Evolutionary conservation across 1,140 invertebrate genomes (phyloP).

Genomic region (Melanaphis sacchari): DNA sequence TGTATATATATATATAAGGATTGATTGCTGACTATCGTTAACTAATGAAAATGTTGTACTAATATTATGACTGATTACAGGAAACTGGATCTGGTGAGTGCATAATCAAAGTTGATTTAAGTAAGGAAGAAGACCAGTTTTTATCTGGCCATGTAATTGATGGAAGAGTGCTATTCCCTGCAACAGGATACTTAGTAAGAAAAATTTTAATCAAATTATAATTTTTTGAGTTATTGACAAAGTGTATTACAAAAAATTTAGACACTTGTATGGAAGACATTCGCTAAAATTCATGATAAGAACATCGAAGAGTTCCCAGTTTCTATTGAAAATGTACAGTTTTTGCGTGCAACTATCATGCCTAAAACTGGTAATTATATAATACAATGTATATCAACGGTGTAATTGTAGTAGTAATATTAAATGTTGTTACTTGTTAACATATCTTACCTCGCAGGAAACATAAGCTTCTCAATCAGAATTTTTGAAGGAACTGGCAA

Average conservation of each 20-base stretch:
- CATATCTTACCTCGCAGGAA: slow-evolving; percentile 63
- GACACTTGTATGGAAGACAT: slow-evolving; percentile 89
- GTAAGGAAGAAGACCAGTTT: slow-evolving; percentile 78
- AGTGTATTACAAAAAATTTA: slow-evolving; percentile 60
- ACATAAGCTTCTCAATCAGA: slow-evolving; percentile 85
- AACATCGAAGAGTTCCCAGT: slow-evolving; percentile 81
- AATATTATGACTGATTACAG: slow-evolving; percentile 37
- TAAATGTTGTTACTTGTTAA: too few species aligned
- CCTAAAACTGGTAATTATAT: slow-evolving; percentile 72
- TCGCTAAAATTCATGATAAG: slow-evolving; percentile 81
- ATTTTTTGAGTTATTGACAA: not conserved
- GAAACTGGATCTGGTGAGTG: slow-evolving; percentile 72
- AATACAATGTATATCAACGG: not conserved
- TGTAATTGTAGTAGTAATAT: too few species aligned
- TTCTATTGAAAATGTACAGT: slow-evolving; percentile 85
- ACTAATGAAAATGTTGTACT: not conserved
- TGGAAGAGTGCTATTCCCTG: slow-evolving; percentile 93
- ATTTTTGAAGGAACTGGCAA: slow-evolving; percentile 86
- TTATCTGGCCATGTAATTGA: slow-evolving; percentile 92
- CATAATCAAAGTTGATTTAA: slow-evolving; percentile 79
- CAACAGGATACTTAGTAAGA: slow-evolving; percentile 88
- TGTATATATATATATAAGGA: too few species aligned
- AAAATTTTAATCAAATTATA: not conserved
- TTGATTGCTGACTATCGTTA: not conserved
- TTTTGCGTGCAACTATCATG: slow-evolving; percentile 91